A percentile compares a stretch with the other conserved stretches of the same genome.
Conservation (phyloP, 2,888 invertebrate genomes). For the Camptogramma bilineatum region DNA sequence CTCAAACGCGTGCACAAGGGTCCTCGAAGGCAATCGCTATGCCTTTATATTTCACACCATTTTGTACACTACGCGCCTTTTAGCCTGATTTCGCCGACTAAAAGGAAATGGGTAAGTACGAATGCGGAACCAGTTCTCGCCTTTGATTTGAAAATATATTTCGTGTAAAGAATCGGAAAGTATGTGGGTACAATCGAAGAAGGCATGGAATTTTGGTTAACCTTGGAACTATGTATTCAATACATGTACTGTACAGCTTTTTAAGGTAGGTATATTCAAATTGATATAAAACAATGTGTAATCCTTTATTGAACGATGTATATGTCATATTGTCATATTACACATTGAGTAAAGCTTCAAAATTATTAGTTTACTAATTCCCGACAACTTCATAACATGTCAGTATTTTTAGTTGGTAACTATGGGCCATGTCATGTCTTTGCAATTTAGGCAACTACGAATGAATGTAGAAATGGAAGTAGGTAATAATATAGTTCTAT, state of each 20-base stretch:
- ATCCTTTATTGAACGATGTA: too few species aligned
- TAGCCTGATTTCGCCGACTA: slow-evolving; percentile 48
- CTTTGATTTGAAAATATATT: slow-evolving; percentile 45
- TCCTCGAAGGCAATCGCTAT: slow-evolving; percentile 52
- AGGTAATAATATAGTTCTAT: background rate
- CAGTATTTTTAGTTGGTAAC: background rate
- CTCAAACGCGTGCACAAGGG: slow-evolving; percentile 50
- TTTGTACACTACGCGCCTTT: slow-evolving; percentile 51
- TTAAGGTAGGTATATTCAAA: background rate
- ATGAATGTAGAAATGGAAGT: too few species aligned
- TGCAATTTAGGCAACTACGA: background rate
- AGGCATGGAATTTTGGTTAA: background rate
- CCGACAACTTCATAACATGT: too few species aligned
- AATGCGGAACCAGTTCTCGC: slow-evolving; percentile 39
- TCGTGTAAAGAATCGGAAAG: slow-evolving; percentile 31
- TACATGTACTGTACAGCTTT: too few species aligned
- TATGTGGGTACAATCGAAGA: slow-evolving; percentile 2
- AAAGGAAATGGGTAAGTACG: slow-evolving; percentile 44
- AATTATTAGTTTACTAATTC: too few species aligned
- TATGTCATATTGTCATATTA: too few species aligned
- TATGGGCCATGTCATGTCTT: background rate
- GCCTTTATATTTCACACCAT: slow-evolving; percentile 49
- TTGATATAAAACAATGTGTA: too few species aligned
- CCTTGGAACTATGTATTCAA: background rate
- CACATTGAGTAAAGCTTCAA: too few species aligned